These are phyloP conservation scores for Alexandromys fortis DNA, from an alignment of 2,113 vertebrate species.

Conservation along the genomic window DNA sequence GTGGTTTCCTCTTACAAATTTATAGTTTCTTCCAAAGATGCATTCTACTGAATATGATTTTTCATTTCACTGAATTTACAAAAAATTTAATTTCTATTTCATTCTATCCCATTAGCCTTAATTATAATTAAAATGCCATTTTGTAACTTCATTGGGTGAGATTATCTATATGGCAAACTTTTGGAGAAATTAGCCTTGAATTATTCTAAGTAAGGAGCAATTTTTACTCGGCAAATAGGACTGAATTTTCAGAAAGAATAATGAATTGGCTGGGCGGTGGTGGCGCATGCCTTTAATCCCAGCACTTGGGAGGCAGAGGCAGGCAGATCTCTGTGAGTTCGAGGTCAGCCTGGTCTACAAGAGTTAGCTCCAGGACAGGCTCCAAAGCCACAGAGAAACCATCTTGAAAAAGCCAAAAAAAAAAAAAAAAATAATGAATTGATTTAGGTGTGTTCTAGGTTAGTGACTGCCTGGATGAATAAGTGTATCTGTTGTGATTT, in stretches of 20 bases:
- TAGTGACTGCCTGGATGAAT: background rate
- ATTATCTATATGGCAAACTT: constrained; percentile 1
- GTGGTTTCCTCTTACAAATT: background rate
- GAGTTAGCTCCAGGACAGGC: too few relatives aligned
- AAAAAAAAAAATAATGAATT: background rate
- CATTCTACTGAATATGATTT: constrained; percentile 2
- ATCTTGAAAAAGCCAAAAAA: too few relatives aligned
- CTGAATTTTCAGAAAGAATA: background rate
- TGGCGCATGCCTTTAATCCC: too few relatives aligned
- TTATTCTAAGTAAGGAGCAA: background rate
- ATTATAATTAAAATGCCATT: background rate
- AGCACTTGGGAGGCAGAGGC: too few relatives aligned
- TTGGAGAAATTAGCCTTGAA: background rate
- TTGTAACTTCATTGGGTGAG: background rate
- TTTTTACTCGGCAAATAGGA: background rate
- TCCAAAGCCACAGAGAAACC: too few relatives aligned
- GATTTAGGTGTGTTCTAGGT: background rate
- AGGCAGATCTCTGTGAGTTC: too few relatives aligned
- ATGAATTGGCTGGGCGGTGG: background rate
- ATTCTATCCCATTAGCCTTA: background rate
- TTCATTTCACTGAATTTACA: background rate
- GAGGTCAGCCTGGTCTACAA: too few relatives aligned
- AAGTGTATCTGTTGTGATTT: background rate
- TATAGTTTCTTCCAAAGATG: background rate
- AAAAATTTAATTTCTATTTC: background rate